Conservation (phyloP, 2,888 invertebrate genomes). For the Trissolcus japonicus region DNA sequence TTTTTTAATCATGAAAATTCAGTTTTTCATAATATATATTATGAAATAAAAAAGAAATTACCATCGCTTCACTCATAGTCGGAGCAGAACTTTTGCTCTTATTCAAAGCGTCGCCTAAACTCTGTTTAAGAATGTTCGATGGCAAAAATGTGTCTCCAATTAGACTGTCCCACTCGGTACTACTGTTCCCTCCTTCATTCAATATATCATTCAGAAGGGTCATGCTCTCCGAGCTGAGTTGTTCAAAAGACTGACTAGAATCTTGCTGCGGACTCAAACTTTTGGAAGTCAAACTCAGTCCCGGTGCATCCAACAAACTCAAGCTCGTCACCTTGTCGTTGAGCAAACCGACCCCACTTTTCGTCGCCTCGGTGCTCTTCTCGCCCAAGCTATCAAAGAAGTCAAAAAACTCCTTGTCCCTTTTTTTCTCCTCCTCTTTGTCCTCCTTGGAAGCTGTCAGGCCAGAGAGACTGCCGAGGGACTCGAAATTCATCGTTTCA, state of each 20-base stretch:
- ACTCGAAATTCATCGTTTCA: conserved; percentile 26
- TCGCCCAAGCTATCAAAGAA: conserved; percentile 63
- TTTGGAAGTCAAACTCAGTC: conserved; percentile 58
- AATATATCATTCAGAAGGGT: conserved; percentile 69
- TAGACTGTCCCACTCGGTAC: conserved; percentile 66
- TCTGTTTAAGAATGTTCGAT: conserved; percentile 71
- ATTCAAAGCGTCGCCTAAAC: conserved; percentile 67
- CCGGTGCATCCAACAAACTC: conserved; percentile 47
- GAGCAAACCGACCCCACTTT: conserved; percentile 28
- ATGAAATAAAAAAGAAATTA: conserved; percentile 6
- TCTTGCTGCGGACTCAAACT: conserved; percentile 13
- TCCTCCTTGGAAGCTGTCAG: conserved; percentile 11
- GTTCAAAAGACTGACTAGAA: conserved; percentile 62
- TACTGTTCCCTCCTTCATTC: conserved; percentile 58
- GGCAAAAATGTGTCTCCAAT: conserved; percentile 71
- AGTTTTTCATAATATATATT: background rate
- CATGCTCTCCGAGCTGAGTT: conserved; percentile 68
- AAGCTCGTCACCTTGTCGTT: conserved; percentile 61
- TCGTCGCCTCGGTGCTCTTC: conserved; percentile 36
- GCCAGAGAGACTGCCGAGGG: conserved; percentile 14
- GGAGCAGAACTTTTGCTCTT: conserved; percentile 47
- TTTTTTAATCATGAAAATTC: conserved; percentile 2
- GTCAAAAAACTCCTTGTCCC: conserved; percentile 62
- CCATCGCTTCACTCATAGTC: conserved; percentile 59
- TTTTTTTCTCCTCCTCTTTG: conserved; percentile 7